phyloP scores from a whole-genome alignment of 2,113 vertebrate genomes.

The Carlito syrichta region DNA sequence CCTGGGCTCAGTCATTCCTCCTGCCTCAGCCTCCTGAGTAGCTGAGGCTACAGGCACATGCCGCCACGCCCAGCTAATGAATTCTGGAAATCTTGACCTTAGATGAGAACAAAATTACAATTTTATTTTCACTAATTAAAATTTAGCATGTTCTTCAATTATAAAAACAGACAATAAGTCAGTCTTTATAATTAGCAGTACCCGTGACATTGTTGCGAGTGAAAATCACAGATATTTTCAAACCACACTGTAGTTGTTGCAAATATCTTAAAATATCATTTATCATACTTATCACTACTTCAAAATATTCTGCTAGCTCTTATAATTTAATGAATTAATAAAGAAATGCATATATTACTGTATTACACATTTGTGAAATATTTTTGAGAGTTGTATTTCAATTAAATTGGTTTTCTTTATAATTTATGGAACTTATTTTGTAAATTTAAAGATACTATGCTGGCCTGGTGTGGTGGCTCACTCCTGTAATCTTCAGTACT shows the following conservation, averaged over 20 bases:
- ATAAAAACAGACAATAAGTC: slow-evolving; percentile 7
- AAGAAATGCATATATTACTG: background rate
- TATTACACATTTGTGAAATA: background rate
- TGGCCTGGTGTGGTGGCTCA: too few species aligned
- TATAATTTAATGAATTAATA: slow-evolving; percentile 44
- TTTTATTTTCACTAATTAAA: slow-evolving; percentile 40
- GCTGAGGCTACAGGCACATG: too few species aligned
- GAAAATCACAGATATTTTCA: slow-evolving; percentile 59
- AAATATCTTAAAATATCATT: slow-evolving; percentile 45
- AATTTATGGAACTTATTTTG: background rate
- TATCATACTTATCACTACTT: slow-evolving; percentile 30
- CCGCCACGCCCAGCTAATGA: too few species aligned
- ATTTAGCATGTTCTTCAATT: slow-evolving; percentile 19
- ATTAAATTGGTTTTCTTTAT: background rate
- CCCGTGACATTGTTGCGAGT: slow-evolving; percentile 6
- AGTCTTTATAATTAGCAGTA: background rate
- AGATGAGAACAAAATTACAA: background rate
- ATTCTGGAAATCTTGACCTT: background rate
- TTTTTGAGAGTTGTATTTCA: slow-evolving; percentile 35
- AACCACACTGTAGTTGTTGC: background rate
- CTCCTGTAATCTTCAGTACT: too few species aligned
- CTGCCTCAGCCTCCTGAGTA: too few species aligned
- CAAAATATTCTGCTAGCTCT: slow-evolving; percentile 15
- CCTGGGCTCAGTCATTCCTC: too few species aligned
- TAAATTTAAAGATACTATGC: background rate